Evolutionary conservation across 2,797 vertebrate species (phyloP).

Genomic region (Pipistrellus kuhlii): DNA sequence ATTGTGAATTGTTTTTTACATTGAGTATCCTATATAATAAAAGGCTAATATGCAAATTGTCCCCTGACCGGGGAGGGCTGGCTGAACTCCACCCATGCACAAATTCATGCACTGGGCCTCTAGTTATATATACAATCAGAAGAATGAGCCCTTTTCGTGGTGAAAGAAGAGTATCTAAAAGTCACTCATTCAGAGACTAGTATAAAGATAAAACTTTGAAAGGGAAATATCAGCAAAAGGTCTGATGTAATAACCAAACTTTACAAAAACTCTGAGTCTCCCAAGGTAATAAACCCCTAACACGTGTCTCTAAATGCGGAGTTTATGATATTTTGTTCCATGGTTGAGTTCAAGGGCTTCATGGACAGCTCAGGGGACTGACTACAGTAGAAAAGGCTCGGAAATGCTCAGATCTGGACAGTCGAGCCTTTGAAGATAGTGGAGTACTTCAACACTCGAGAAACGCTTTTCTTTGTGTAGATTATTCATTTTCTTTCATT

Average conservation of each 20-base stretch:
- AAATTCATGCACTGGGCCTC: too few relatives aligned
- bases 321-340: neutral
- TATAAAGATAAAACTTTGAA: slow-evolving; percentile 31
- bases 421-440: neutral
- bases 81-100: too few relatives aligned
- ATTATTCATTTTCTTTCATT: slow-evolving; percentile 10
- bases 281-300: neutral
- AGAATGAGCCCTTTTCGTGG: neutral
- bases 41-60: too few relatives aligned
- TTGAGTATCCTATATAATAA: neutral
- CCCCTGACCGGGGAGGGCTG: too few relatives aligned
- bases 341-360: neutral
- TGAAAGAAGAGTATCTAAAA: slow-evolving; percentile 22
- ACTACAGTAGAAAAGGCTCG: neutral
- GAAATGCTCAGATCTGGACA: neutral
- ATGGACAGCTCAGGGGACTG: neutral
- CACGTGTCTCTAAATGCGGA: neutral
- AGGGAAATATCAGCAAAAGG: neutral
- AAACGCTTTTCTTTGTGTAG: neutral
- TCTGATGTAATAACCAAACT: neutral
- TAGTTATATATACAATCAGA: slow-evolving; percentile 20
- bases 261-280: neutral
- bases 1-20: slow-evolving; percentile 17
- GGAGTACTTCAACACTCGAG: neutral
- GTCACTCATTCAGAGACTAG: slow-evolving; percentile 5